Percentiles rank a stretch among this genome's conserved stretches.
Conservation (phyloP, 2,888 invertebrate genomes). For the Limulus polyphemus region DNA sequence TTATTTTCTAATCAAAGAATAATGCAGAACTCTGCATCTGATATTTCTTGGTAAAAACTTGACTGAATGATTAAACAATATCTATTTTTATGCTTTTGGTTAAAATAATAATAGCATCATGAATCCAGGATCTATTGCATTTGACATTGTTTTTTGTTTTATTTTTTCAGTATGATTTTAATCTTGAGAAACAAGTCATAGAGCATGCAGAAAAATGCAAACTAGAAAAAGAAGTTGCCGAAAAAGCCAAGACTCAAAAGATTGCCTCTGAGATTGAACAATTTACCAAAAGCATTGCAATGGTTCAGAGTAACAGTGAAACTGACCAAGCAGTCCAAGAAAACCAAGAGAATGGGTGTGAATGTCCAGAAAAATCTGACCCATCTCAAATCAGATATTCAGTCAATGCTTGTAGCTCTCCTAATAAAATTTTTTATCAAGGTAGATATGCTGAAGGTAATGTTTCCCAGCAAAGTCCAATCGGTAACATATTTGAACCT, state of each 20-base stretch:
- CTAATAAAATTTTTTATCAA: neutral
- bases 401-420: neutral
- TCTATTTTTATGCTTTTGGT: no score
- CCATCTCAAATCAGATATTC: no score
- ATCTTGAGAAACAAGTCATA: slow-evolving; percentile 12
- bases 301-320: no score
- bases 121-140: neutral
- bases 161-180: slow-evolving; percentile 25
- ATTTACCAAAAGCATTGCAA: slow-evolving; percentile 6
- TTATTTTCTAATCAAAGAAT: no score
- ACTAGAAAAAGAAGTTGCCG: slow-evolving; percentile 46
- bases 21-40: no score
- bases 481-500: neutral
- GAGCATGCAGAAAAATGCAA: slow-evolving; percentile 41
- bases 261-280: slow-evolving; percentile 13
- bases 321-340: no score
- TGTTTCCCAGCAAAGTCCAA: neutral
- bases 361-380: no score
- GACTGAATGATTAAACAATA: no score
- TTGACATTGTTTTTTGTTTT: slow-evolving; percentile 6
- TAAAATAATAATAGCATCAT: no score
- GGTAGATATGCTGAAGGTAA: neutral
- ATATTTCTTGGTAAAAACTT: no score
- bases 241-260: slow-evolving; percentile 31
- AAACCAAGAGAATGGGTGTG: no score